phyloP scores from a whole-genome alignment of 1,140 invertebrate genomes.

The Bacillus rossius region DNA sequence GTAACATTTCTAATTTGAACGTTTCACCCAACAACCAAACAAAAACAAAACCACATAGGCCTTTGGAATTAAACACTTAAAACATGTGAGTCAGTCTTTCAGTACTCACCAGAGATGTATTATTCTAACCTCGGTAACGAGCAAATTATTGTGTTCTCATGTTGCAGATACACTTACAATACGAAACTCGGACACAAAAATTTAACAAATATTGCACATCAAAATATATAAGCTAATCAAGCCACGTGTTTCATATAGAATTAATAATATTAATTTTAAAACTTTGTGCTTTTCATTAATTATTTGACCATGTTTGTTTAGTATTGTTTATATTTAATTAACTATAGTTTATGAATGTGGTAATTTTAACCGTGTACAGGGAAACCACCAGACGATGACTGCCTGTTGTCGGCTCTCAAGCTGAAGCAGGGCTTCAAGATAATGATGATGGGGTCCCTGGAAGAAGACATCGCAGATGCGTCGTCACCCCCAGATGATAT shows the following conservation, averaged over 20 bases:
- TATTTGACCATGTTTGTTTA: constrained; percentile 17
- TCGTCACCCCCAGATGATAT: constrained; percentile 70
- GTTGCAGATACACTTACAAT: no score
- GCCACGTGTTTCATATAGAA: not conserved
- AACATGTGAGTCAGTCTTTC: no score
- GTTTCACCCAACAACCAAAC: no score
- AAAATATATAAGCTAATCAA: not conserved
- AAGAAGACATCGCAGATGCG: constrained; percentile 82
- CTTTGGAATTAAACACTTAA: no score
- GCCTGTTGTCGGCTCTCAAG: constrained; percentile 60
- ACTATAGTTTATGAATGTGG: no score
- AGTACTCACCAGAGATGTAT: not conserved
- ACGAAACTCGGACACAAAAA: no score
- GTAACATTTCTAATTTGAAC: no score
- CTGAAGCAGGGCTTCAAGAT: constrained; percentile 87
- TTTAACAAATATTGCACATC: not conserved
- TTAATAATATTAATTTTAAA: not conserved
- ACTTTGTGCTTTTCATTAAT: not conserved
- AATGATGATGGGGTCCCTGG: constrained; percentile 95
- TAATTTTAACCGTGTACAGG: no score
- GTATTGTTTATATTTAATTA: no score
- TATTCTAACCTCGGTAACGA: no score
- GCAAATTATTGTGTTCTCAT: no score
- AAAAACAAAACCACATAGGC: no score
- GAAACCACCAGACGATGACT: constrained; percentile 72